phyloP scores from a whole-genome alignment of 2,113 vertebrate species.

The Boulengeromyrus knoepffleri region DNA sequence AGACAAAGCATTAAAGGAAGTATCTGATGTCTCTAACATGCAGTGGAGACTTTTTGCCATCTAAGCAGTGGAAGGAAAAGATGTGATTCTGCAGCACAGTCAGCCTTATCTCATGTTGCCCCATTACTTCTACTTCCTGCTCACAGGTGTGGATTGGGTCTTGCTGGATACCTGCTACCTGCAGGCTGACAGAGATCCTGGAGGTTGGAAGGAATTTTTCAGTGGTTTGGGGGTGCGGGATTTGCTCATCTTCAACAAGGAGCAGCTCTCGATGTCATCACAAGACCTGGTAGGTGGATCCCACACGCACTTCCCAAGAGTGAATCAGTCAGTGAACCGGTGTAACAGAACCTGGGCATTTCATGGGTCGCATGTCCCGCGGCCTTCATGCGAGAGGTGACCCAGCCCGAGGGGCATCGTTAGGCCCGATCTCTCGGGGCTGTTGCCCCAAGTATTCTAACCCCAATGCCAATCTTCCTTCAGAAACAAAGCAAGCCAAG shows the following conservation, averaged over 20 bases:
- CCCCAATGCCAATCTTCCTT: no score
- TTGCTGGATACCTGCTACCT: slow-evolving; percentile 59
- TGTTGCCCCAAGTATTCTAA: no score
- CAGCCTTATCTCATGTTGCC: background rate
- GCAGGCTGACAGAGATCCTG: slow-evolving; percentile 46
- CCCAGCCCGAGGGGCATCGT: background rate
- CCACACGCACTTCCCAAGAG: background rate
- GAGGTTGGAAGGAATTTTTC: slow-evolving; percentile 61
- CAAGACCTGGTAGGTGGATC: slow-evolving; percentile 55
- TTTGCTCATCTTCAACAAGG: slow-evolving; percentile 60
- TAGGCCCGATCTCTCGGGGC: no score
- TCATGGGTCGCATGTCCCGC: background rate
- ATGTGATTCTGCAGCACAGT: background rate
- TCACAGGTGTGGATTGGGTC: slow-evolving; percentile 60
- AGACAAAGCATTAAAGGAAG: background rate
- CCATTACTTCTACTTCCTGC: background rate
- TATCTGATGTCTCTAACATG: background rate
- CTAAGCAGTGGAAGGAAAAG: background rate
- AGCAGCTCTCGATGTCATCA: slow-evolving; percentile 43
- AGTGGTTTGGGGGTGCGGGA: slow-evolving; percentile 58
- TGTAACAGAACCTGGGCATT: background rate
- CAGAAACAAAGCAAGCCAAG: no score
- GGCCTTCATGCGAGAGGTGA: background rate
- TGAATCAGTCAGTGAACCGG: background rate
- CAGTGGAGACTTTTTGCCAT: background rate